A percentile compares a stretch with the other conserved stretches of the same genome.
These are phyloP conservation scores for Trisateles emortualis DNA, from an alignment of 2,888 invertebrate genomes.

Conservation along the genomic window DNA sequence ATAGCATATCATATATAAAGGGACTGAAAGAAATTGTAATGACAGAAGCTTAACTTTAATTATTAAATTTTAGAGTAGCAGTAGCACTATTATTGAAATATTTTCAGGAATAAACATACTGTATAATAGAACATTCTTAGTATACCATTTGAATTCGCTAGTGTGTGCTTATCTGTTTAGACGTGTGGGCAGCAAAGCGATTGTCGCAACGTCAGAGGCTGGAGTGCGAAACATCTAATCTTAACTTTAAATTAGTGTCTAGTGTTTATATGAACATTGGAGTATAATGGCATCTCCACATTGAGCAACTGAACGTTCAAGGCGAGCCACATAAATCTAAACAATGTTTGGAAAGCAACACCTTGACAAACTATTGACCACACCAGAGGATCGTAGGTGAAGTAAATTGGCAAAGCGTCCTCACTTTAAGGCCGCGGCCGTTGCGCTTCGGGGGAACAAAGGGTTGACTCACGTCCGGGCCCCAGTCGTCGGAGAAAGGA, in stretches of 20 bases:
- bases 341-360: constrained; percentile 74
- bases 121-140: no score
- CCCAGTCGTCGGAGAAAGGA: constrained; percentile 74
- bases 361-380: constrained; percentile 62
- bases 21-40: no score
- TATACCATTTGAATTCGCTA: constrained; percentile 49
- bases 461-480: constrained; percentile 81
- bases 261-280: constrained; percentile 61
- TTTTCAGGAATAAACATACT: no score
- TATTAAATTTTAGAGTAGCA: no score
- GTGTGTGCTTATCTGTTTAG: constrained; percentile 32
- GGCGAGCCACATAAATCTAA: constrained; percentile 77
- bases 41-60: no score
- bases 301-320: constrained; percentile 75
- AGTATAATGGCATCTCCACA: constrained; percentile 71
- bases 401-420: constrained; percentile 53
- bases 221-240: constrained; percentile 56
- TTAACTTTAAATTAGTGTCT: constrained; percentile 65
- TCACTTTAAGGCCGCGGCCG: constrained; percentile 67
- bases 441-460: constrained; percentile 72
- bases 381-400: constrained; percentile 39
- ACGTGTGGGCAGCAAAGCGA: constrained; percentile 55
- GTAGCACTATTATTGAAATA: no score
- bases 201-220: constrained; percentile 57
- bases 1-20: no score